Percentiles rank a stretch among this genome's conserved stretches.
Evolutionary conservation across 1,140 invertebrate species (phyloP).

Genomic region (Ectropis grisescens): DNA sequence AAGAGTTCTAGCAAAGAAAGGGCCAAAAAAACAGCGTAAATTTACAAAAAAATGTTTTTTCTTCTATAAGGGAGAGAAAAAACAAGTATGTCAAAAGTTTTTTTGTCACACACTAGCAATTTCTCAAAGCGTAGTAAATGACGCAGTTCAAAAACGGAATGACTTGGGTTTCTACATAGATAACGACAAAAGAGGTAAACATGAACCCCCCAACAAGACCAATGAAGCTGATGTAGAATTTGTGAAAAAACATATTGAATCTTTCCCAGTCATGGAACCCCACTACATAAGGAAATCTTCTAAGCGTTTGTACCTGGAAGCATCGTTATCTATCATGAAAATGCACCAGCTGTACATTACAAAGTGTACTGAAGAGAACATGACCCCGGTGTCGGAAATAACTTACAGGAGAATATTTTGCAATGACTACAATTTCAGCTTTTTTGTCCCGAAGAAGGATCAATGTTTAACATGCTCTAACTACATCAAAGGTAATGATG

Average conservation of each 20-base stretch:
- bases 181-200: slow-evolving; percentile 5
- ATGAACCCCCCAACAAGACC: slow-evolving; percentile 8
- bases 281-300: not conserved
- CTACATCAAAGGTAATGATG: no score
- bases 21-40: slow-evolving; percentile 4
- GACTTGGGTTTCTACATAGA: not conserved
- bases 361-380: not conserved
- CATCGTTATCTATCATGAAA: not conserved
- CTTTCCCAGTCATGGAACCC: not conserved
- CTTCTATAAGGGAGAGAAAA: not conserved
- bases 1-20: slow-evolving; percentile 1
- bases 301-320: not conserved
- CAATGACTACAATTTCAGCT: not conserved
- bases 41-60: slow-evolving; percentile 8
- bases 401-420: not conserved
- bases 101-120: slow-evolving; percentile 8
- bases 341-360: not conserved
- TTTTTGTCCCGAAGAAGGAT: not conserved
- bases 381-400: not conserved
- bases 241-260: not conserved
- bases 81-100: slow-evolving; percentile 9
- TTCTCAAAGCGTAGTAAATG: slow-evolving; percentile 2
- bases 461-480: not conserved
- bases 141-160: slow-evolving; percentile 3
- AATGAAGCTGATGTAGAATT: not conserved